Evolutionary conservation across 1,140 invertebrate genomes (phyloP), one percentile per base, ranked within the genome.

Genomic region (Lordiphosa clarofinis): DNA sequence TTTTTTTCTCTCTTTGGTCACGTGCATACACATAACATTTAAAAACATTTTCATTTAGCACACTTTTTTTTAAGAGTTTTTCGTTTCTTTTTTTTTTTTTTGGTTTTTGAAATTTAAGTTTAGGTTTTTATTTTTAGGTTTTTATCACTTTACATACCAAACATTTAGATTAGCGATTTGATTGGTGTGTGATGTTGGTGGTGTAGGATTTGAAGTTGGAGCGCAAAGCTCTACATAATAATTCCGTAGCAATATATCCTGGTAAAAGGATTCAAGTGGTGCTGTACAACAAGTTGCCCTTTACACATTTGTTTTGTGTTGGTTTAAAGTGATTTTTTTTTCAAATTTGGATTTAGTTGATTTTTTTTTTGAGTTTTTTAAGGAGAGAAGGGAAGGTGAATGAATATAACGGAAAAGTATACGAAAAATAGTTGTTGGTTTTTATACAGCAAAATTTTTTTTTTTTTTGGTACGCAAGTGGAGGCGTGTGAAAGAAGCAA

Each of bases 181-280:
- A 86, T 84, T 84, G 78, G 79, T 86, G 79, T 86, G 78, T 82
- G 76, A 76, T 81, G 76, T 84, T 82, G 76, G 73, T 84, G 76
- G 76, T 84, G 76, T 82, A 84, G 76, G 73, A 86, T 84, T 82
- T 81, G 76, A 62, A 46, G 43, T 46, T 84, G 79, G 78, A 84
- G 78, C 73, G 73, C 79, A 48, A 70, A 84, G 78, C 78, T 84
- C 78, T 64, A 84, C 79, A 84, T 78, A 84, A 84, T 84, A 84
- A 82, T 87, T 87, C 82, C 82, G 75, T 84, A 82, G 82, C 78
- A 84, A 87, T 71, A 78, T 73, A 82, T 82, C 82, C 82, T 87
- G 82, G 82, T 82, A 84, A 76, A 87, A 87, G 78, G 84, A 87
- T 87, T 87, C 82, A 87, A 87, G 86, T 86, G 81, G 82, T 86